Percentiles rank a stretch among this genome's conserved stretches.
phyloP scores from a whole-genome alignment of 1,140 invertebrate species.

The Hypsibius dujardini region DNA sequence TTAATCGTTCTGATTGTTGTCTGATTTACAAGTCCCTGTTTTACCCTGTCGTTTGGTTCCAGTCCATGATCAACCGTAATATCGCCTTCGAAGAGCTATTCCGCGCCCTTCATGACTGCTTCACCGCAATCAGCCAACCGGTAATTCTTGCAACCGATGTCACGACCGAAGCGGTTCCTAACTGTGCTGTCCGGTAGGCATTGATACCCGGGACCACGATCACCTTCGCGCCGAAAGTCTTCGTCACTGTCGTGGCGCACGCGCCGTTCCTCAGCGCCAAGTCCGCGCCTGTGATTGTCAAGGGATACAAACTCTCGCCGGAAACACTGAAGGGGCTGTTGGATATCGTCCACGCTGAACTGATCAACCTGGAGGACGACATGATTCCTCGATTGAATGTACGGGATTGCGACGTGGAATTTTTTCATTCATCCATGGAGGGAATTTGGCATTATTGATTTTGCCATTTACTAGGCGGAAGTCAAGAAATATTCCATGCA shows the following conservation, averaged over 20 bases:
- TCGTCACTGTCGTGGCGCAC: slow-evolving; percentile 58
- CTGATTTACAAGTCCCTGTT: not conserved
- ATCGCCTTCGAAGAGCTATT: slow-evolving; percentile 52
- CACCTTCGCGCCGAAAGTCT: slow-evolving; percentile 50
- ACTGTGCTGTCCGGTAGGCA: slow-evolving; percentile 40
- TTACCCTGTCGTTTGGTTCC: slow-evolving; percentile 4
- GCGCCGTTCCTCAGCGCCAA: slow-evolving; percentile 53
- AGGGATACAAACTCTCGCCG: not conserved
- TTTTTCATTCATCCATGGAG: not conserved
- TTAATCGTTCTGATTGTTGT: too few relatives aligned
- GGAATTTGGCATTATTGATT: not conserved
- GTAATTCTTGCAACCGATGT: slow-evolving; percentile 26
- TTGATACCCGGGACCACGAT: slow-evolving; percentile 47
- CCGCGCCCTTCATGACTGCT: slow-evolving; percentile 42
- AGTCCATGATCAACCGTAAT: slow-evolving; percentile 34
- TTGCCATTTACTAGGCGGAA: not conserved
- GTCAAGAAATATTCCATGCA: not conserved
- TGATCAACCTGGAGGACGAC: slow-evolving; percentile 44
- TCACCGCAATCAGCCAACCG: slow-evolving; percentile 42
- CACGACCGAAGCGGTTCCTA: slow-evolving; percentile 20
- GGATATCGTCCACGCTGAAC: slow-evolving; percentile 28
- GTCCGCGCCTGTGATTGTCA: slow-evolving; percentile 43
- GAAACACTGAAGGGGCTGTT: not conserved
- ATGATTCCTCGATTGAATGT: slow-evolving; percentile 28
- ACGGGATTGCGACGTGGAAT: not conserved